A percentile compares a stretch with the other conserved stretches of the same genome.
phyloP scores from a whole-genome alignment of 2,888 invertebrate genomes.

The Diarsia rubi region DNA sequence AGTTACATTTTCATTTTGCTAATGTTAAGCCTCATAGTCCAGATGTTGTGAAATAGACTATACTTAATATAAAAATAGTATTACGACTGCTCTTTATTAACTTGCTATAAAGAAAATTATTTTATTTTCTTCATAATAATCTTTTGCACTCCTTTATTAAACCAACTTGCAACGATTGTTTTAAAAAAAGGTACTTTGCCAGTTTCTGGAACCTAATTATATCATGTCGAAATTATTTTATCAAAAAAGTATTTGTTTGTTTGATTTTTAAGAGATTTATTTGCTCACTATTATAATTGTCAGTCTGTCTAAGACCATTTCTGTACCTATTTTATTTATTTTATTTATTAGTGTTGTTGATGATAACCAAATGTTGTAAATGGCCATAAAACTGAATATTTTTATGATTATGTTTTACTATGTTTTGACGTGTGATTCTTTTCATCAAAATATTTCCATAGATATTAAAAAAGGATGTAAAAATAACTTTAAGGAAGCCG shows the following conservation, averaged over 20 bases:
- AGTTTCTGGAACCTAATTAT: neutral
- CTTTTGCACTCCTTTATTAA: slow-evolving; percentile 42
- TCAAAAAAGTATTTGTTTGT: neutral
- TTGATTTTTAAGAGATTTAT: slow-evolving; percentile 20
- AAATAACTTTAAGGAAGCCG: no score
- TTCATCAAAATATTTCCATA: no score
- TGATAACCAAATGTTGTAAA: neutral
- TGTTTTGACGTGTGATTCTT: neutral
- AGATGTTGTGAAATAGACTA: slow-evolving; percentile 79
- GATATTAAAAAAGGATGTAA: no score
- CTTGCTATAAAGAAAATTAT: slow-evolving; percentile 59
- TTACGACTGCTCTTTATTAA: slow-evolving; percentile 66
- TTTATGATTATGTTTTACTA: neutral
- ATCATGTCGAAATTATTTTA: slow-evolving; percentile 11
- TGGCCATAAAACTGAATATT: no score
- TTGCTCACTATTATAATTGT: slow-evolving; percentile 43
- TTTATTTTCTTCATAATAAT: slow-evolving; percentile 50
- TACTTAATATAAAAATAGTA: slow-evolving; percentile 64
- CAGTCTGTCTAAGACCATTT: neutral
- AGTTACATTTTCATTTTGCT: slow-evolving; percentile 51
- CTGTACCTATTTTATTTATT: neutral
- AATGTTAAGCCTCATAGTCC: slow-evolving; percentile 62
- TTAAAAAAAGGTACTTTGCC: neutral
- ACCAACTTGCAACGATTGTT: neutral
- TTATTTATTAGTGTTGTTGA: neutral